Conservation (phyloP, 1,140 invertebrate genomes). For the Trypoxylus dichotomus region DNA sequence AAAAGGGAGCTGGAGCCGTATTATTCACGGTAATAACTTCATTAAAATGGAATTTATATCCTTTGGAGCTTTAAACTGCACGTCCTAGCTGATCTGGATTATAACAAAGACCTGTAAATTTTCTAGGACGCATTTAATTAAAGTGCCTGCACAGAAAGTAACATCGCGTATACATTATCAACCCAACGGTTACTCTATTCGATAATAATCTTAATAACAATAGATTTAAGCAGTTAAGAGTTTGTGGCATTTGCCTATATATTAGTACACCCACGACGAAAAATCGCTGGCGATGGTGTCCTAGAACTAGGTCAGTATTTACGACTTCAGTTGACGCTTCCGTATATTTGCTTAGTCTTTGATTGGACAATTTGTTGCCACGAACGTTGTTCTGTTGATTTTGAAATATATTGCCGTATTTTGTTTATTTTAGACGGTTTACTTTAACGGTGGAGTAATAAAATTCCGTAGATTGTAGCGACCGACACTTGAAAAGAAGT, state of each 20-base stretch:
- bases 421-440: not conserved
- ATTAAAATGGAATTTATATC: slow-evolving; percentile 3
- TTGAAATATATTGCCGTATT: slow-evolving; percentile 16
- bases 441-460: not conserved
- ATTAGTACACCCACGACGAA: not conserved
- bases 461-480: not conserved
- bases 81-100: not conserved
- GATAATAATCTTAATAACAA: no score
- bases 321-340: slow-evolving; percentile 13
- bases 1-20: not conserved
- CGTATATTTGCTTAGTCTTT: slow-evolving; percentile 12
- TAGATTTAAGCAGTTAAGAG: no score
- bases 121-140: not conserved
- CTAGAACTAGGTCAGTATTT: slow-evolving; percentile 21
- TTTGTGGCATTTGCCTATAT: not conserved
- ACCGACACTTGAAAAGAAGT: not conserved
- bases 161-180: not conserved
- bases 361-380: slow-evolving; percentile 21
- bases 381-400: slow-evolving; percentile 13
- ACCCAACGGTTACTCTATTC: no score
- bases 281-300: not conserved
- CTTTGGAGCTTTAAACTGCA: not conserved
- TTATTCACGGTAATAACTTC: slow-evolving; percentile 12
- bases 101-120: not conserved
- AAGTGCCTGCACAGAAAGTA: not conserved